These are phyloP conservation scores for Eilema sororculum DNA, from an alignment of 2,888 invertebrate species.

Conservation along the genomic window DNA sequence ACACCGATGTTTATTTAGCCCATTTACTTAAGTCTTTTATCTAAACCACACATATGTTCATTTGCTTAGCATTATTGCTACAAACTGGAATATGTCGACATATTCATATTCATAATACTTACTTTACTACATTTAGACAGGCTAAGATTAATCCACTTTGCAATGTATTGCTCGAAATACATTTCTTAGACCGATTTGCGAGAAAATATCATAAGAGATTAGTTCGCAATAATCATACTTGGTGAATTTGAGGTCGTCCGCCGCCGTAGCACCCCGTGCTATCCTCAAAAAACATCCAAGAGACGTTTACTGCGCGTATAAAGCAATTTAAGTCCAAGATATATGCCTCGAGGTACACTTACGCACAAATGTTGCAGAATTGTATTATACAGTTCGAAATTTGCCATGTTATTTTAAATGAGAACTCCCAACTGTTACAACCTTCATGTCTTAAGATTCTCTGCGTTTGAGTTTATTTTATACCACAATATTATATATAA, in stretches of 20 bases:
- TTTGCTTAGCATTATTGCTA: constrained; percentile 32
- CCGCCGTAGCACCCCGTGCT: no score
- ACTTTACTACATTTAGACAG: not conserved
- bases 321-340: no score
- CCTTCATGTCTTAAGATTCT: no score
- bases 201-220: no score
- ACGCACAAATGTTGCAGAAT: not conserved
- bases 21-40: constrained; percentile 25
- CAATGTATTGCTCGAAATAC: not conserved
- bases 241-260: no score
- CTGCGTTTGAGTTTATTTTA: no score
- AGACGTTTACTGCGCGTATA: no score
- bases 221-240: no score
- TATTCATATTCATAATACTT: not conserved
- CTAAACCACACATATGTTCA: constrained; percentile 27
- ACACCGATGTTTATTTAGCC: not conserved
- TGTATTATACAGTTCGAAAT: not conserved
- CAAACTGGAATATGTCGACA: not conserved
- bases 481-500: no score
- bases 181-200: no score
- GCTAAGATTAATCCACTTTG: not conserved
- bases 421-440: no score
- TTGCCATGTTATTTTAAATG: not conserved
- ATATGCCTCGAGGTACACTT: not conserved
- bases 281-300: no score